phyloP scores from a whole-genome alignment of 2,113 vertebrate species.

The Urocynchramus pylzowi region DNA sequence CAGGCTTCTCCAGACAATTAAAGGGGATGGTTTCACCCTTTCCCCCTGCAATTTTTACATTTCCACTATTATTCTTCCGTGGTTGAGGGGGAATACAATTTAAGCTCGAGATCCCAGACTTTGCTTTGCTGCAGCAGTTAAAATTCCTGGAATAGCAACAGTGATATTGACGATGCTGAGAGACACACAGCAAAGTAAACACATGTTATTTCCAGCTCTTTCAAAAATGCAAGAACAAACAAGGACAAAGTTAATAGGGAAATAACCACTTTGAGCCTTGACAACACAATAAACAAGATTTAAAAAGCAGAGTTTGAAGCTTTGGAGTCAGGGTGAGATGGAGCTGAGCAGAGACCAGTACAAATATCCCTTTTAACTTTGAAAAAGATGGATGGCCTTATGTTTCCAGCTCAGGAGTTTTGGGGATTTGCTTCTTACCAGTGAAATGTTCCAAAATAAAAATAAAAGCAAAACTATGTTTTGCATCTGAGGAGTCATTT shows the following conservation, averaged over 20 bases:
- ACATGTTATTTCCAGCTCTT: slow-evolving; percentile 62
- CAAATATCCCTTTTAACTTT: neutral
- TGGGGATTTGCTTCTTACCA: neutral
- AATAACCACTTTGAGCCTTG: slow-evolving; percentile 58
- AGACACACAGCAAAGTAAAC: slow-evolving; percentile 50
- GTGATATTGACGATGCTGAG: slow-evolving; percentile 51
- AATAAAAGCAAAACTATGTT: neutral
- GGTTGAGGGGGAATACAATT: neutral
- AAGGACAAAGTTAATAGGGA: slow-evolving; percentile 65
- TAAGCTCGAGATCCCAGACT: neutral
- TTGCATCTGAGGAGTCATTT: neutral
- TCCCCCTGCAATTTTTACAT: neutral
- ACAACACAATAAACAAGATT: slow-evolving; percentile 46
- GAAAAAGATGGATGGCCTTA: neutral
- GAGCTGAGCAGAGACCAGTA: neutral
- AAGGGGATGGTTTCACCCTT: neutral
- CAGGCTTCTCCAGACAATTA: neutral
- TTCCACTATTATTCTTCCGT: neutral
- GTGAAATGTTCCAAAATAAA: neutral
- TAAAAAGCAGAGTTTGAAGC: slow-evolving; percentile 27
- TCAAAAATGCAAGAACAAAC: slow-evolving; percentile 64
- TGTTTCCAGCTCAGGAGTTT: neutral
- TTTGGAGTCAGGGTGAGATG: neutral
- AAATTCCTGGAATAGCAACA: slow-evolving; percentile 62
- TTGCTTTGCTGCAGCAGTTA: slow-evolving; percentile 32